Percentiles rank a stretch among this genome's conserved stretches.
Conservation (phyloP, 2,888 invertebrate species). For the Opisthograptis luteolata region DNA sequence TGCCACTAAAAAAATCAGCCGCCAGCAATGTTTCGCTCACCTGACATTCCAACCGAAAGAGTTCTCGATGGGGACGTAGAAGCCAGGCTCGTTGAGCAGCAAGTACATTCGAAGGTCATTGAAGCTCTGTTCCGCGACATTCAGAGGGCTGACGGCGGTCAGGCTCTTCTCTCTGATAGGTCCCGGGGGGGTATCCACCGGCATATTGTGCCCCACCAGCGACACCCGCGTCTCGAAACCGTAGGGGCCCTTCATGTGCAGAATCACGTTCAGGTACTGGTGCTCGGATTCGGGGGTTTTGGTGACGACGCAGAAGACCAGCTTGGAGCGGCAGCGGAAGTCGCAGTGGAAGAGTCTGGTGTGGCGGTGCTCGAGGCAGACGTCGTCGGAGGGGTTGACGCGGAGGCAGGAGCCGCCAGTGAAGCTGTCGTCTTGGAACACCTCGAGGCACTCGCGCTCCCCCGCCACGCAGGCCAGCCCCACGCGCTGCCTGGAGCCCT, state of each 20-base stretch:
- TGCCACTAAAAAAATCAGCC: no score
- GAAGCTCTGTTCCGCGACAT: constrained; percentile 33
- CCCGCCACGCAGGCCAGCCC: constrained; percentile 49
- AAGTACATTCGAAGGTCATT: constrained; percentile 58
- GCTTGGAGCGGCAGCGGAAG: constrained; percentile 48
- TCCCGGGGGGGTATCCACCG: no score
- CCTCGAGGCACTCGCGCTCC: constrained; percentile 63
- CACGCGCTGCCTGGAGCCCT: constrained; percentile 38
- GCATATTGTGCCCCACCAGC: constrained; percentile 49
- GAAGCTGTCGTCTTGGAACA: constrained; percentile 72
- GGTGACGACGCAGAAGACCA: constrained; percentile 69
- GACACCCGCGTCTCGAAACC: constrained; percentile 37
- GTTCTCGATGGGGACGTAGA: constrained; percentile 71
- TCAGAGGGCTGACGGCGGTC: constrained; percentile 23
- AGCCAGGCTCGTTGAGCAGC: constrained; percentile 60
- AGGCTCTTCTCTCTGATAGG: no score
- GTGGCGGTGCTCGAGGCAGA: constrained; percentile 44
- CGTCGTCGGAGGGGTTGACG: constrained; percentile 63
- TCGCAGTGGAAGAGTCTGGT: constrained; percentile 68
- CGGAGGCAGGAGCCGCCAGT: constrained; percentile 81
- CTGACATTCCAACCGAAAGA: constrained; percentile 67
- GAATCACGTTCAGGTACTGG: constrained; percentile 58
- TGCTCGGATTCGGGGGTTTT: constrained; percentile 47
- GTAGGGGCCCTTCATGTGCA: constrained; percentile 42
- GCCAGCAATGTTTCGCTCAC: constrained; percentile 42